Percentiles rank a stretch among this genome's conserved stretches.
These are phyloP conservation scores for Rutpela maculata DNA, from an alignment of 2,888 invertebrate species.

Conservation along the genomic window DNA sequence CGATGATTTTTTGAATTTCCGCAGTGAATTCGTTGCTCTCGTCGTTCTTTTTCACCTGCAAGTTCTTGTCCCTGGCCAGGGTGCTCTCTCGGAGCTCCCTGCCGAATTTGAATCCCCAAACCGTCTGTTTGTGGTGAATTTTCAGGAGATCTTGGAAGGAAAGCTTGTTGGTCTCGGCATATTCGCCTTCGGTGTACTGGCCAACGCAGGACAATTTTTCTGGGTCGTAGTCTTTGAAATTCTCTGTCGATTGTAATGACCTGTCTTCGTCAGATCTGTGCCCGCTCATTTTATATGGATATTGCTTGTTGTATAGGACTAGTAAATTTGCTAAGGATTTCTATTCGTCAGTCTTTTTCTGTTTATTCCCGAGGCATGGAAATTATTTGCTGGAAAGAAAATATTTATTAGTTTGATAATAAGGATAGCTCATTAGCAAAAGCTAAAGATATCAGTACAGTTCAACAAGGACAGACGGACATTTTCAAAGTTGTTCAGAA, in stretches of 20 bases:
- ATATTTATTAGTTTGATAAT: neutral
- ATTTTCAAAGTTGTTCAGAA: too few relatives aligned
- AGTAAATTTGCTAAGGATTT: conserved; percentile 13
- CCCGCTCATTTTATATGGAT: conserved; percentile 47
- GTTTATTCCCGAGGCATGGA: neutral
- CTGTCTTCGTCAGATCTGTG: conserved; percentile 48
- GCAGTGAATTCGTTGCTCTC: conserved; percentile 43
- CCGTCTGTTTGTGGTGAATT: conserved; percentile 66
- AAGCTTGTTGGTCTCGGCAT: conserved; percentile 62
- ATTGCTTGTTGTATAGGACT: conserved; percentile 8
- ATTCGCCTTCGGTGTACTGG: conserved; percentile 53
- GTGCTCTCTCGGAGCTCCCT: conserved; percentile 63
- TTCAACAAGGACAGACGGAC: too few relatives aligned
- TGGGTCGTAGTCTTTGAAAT: conserved; percentile 49
- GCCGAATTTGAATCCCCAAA: conserved; percentile 68
- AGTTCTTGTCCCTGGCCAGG: conserved; percentile 61
- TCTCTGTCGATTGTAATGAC: conserved; percentile 49
- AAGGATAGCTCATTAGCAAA: too few relatives aligned
- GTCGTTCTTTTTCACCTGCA: conserved; percentile 53
- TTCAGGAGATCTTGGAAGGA: conserved; percentile 65
- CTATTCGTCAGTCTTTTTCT: conserved; percentile 22
- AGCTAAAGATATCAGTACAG: too few relatives aligned
- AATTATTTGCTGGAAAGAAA: conserved; percentile 16
- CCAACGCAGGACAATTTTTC: conserved; percentile 44
- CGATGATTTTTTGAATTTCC: conserved; percentile 43